phyloP scores from a whole-genome alignment of 2,113 vertebrate genomes.

The Callospermophilus lateralis region DNA sequence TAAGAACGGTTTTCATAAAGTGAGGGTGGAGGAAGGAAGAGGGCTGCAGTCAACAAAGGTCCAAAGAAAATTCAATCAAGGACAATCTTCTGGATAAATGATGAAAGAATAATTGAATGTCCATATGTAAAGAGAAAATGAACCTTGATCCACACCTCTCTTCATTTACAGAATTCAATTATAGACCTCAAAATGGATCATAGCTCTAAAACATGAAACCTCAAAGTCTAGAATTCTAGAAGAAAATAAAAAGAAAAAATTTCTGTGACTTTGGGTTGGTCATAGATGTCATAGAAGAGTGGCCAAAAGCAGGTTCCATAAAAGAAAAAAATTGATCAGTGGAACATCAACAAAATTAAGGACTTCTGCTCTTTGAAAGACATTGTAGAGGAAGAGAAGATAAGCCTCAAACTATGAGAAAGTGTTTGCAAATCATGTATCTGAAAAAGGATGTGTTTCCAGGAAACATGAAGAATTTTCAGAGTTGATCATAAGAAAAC shows the following conservation, averaged over 20 bases:
- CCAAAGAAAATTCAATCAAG: constrained; percentile 37
- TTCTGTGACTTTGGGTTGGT: neutral
- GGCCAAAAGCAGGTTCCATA: neutral
- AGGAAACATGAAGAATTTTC: neutral
- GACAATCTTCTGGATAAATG: neutral
- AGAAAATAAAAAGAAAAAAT: neutral
- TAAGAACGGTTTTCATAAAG: no score
- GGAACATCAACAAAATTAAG: neutral
- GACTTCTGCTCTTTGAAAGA: neutral
- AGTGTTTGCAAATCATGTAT: neutral
- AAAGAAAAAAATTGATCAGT: constrained; percentile 23
- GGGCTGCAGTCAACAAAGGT: neutral
- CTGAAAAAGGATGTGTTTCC: neutral
- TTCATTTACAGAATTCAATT: neutral
- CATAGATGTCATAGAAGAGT: constrained; percentile 28
- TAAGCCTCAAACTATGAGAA: neutral
- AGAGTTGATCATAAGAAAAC: neutral
- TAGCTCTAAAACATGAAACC: neutral
- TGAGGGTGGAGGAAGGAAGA: no score
- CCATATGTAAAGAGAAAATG: neutral
- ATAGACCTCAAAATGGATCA: neutral
- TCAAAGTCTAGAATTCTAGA: neutral
- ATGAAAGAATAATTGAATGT: neutral
- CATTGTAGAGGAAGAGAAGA: neutral
- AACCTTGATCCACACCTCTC: neutral